Conservation (phyloP, 1,140 invertebrate genomes). For the Oncopeltus fasciatus region DNA sequence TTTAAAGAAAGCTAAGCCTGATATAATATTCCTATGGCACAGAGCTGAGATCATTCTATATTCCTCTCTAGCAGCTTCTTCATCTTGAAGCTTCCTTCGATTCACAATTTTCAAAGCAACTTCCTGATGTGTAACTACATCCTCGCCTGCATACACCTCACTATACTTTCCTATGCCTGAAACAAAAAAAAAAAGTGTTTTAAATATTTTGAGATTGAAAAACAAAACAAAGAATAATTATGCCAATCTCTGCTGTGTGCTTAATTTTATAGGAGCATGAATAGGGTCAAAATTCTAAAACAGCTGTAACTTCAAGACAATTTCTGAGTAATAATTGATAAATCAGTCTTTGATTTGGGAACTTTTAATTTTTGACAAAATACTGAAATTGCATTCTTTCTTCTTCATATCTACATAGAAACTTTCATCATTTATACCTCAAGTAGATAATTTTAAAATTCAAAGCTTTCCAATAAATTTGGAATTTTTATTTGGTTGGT, state of each 20-base stretch:
- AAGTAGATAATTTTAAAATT: too few species aligned
- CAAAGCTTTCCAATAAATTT: too few species aligned
- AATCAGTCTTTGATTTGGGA: too few species aligned
- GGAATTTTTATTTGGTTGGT: too few species aligned
- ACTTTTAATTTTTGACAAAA: too few species aligned
- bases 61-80: conserved; percentile 37
- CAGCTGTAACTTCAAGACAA: background rate
- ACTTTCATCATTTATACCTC: too few species aligned
- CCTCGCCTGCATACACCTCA: conserved; percentile 40
- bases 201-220: background rate
- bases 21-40: conserved; percentile 51
- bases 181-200: background rate
- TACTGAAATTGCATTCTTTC: too few species aligned
- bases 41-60: conserved; percentile 38
- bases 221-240: background rate
- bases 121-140: conserved; percentile 54
- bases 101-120: conserved; percentile 62
- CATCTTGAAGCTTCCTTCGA: conserved; percentile 36
- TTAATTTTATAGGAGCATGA: background rate
- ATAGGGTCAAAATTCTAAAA: background rate
- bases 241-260: background rate
- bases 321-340: background rate
- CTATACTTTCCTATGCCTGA: background rate
- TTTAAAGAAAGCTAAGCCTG: conserved; percentile 56
- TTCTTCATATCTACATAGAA: too few species aligned